These are phyloP conservation scores for Semicossyphus pulcher DNA, from an alignment of 2,113 vertebrate species.

Conservation along the genomic window DNA sequence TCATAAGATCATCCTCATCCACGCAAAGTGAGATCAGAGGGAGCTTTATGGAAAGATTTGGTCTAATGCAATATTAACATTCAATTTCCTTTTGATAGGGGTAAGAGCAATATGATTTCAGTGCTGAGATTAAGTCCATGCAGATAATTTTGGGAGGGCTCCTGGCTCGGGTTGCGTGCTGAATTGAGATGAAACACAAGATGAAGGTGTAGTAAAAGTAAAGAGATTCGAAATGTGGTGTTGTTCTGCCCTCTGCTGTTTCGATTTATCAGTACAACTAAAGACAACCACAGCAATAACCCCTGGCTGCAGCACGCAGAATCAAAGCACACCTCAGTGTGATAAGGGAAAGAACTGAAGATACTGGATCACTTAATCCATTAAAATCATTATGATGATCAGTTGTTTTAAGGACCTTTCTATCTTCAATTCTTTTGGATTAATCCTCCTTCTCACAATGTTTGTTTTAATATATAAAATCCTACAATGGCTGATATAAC, in stretches of 20 bases:
- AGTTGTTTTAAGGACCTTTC: no score
- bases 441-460: no score
- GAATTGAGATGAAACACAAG: neutral
- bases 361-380: no score
- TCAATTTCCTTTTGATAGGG: conserved; percentile 62
- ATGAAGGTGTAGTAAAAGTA: neutral
- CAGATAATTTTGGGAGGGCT: conserved; percentile 42
- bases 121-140: conserved; percentile 47
- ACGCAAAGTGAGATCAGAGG: conserved; percentile 60
- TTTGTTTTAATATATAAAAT: no score
- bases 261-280: conserved; percentile 7
- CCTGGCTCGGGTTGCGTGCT: neutral
- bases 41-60: conserved; percentile 63
- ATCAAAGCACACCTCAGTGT: no score
- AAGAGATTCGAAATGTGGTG: conserved; percentile 31
- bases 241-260: conserved; percentile 74
- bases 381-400: no score
- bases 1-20: conserved; percentile 70
- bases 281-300: neutral
- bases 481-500: no score
- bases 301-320: no score
- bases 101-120: conserved; percentile 34
- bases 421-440: no score
- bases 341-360: no score
- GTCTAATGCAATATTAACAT: conserved; percentile 72